phyloP scores from a whole-genome alignment of 1,140 invertebrate genomes.

The Aphaenogaster ashmeadi region DNA sequence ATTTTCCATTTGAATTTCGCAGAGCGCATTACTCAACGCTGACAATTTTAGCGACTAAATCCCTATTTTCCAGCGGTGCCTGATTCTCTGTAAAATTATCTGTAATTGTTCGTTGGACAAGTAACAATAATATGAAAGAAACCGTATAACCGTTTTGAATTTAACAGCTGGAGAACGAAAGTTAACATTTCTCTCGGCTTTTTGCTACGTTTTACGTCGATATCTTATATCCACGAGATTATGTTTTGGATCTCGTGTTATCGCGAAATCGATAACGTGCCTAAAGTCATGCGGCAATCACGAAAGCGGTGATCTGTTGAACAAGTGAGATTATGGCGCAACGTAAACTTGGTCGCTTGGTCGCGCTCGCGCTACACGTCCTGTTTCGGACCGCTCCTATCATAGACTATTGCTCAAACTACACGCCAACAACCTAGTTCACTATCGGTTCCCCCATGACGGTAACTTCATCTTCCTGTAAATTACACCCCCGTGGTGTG shows the following conservation, averaged over 20 bases:
- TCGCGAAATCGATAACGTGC: not conserved
- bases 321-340: constrained; percentile 62
- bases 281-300: constrained; percentile 58
- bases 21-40: not conserved
- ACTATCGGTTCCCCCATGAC: constrained; percentile 47
- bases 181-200: not conserved
- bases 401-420: constrained; percentile 55
- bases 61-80: not conserved
- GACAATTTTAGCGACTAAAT: not conserved
- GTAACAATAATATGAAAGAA: not conserved
- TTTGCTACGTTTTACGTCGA: not conserved
- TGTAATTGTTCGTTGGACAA: not conserved
- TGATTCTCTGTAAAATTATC: not conserved
- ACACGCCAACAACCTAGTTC: constrained; percentile 64
- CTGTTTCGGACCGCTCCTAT: constrained; percentile 28
- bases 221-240: not conserved
- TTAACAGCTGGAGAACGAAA: not conserved
- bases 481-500: constrained; percentile 59
- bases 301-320: constrained; percentile 32
- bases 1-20: constrained; percentile 19
- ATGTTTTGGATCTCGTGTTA: not conserved
- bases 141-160: not conserved
- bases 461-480: constrained; percentile 70
- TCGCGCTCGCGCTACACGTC: not conserved
- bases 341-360: constrained; percentile 58